Evolutionary conservation across 2,797 vertebrate species (phyloP).

Genomic region (Phrynocephalus guinanensis): DNA sequence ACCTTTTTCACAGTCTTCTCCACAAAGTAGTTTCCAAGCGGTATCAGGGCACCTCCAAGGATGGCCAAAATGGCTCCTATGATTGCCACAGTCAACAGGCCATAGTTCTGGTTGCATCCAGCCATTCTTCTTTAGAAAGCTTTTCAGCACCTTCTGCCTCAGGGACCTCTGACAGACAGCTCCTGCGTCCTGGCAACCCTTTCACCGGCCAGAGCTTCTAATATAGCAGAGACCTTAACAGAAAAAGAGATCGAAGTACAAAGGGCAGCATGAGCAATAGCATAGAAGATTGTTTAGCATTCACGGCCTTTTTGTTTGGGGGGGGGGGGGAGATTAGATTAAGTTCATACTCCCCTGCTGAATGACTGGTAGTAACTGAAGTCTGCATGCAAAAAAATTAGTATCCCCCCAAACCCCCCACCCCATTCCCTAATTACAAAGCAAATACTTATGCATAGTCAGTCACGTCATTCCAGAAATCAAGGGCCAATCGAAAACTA

Average conservation of each 20-base stretch:
- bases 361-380: not conserved
- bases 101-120: conserved; percentile 69
- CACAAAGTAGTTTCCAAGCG: conserved; percentile 85
- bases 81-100: conserved; percentile 82
- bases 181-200: conserved; percentile 39
- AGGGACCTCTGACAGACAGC: not conserved
- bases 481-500: not conserved
- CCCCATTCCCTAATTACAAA: not conserved
- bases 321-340: not conserved
- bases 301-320: not conserved
- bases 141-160: conserved; percentile 34
- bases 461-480: not conserved
- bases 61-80: conserved; percentile 83
- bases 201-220: conserved; percentile 54
- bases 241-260: conserved; percentile 70
- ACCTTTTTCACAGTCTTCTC: conserved; percentile 85
- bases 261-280: conserved; percentile 53
- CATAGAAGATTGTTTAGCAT: not conserved
- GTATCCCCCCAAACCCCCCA: not conserved
- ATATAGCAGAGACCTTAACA: conserved; percentile 63
- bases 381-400: not conserved
- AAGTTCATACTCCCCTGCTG: not conserved
- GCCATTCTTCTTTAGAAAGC: conserved; percentile 65
- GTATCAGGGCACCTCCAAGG: conserved; percentile 89
- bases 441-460: not conserved